phyloP scores from a whole-genome alignment of 2,113 vertebrate genomes.

The Gymnocephalus cernua region DNA sequence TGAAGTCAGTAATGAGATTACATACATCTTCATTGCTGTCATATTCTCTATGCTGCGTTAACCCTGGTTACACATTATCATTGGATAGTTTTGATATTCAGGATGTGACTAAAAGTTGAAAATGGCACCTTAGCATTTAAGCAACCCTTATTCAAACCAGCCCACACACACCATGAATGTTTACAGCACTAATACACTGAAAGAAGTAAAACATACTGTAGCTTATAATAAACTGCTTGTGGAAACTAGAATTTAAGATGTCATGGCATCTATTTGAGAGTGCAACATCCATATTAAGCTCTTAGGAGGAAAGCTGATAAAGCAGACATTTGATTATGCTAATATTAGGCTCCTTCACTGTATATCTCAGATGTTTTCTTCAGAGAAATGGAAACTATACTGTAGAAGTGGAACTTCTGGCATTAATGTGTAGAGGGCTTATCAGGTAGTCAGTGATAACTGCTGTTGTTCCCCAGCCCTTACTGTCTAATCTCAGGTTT shows the following conservation, averaged over 20 bases:
- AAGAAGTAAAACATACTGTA: constrained; percentile 10
- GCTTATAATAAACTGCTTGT: constrained; percentile 46
- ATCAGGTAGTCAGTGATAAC: background rate
- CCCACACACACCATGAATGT: background rate
- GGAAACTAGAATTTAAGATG: constrained; percentile 17
- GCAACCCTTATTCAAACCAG: background rate
- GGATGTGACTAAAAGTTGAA: background rate
- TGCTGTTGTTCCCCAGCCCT: background rate
- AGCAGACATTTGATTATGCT: constrained; percentile 17
- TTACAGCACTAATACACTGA: background rate
- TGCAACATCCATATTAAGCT: constrained; percentile 21
- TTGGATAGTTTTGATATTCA: background rate
- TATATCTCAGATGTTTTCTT: constrained; percentile 20
- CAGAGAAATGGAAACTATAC: constrained; percentile 10
- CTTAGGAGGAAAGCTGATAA: constrained; percentile 39
- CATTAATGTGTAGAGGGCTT: constrained; percentile 1
- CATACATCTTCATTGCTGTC: background rate
- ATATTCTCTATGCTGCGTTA: background rate
- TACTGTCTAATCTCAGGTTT: constrained; percentile 61
- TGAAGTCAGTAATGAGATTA: background rate
- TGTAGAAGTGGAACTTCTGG: constrained; percentile 11
- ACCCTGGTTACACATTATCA: background rate
- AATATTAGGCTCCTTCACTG: constrained; percentile 4
- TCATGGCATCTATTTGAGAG: constrained; percentile 12
- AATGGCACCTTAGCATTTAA: background rate